Conservation (phyloP, 2,797 vertebrate species). For the Thripadectes ignobilis region DNA sequence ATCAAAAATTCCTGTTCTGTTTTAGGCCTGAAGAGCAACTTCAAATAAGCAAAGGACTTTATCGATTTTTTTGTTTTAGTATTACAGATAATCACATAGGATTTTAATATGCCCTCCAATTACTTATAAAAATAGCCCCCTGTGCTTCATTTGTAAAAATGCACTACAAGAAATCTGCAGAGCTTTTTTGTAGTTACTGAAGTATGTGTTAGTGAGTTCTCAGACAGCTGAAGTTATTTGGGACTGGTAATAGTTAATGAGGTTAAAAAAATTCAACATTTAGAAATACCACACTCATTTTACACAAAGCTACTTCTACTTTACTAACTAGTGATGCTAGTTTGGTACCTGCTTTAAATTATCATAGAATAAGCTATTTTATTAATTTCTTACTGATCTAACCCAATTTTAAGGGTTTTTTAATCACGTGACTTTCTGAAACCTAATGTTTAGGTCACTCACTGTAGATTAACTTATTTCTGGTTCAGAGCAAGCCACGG, state of each 20-base stretch:
- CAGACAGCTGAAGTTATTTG: neutral
- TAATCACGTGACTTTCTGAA: neutral
- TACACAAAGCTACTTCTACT: neutral
- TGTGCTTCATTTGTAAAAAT: neutral
- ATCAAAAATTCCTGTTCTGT: neutral
- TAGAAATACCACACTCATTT: neutral
- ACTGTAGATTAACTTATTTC: neutral
- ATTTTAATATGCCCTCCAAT: neutral
- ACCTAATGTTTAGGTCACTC: neutral
- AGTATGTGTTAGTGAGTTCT: neutral
- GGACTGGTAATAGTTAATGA: neutral
- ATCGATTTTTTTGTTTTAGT: neutral
- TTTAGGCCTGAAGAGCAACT: neutral
- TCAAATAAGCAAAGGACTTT: neutral
- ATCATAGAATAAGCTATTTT: neutral
- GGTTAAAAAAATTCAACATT: neutral
- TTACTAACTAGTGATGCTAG: neutral
- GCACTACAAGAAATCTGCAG: neutral
- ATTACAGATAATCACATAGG: neutral
- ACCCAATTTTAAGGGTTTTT: neutral
- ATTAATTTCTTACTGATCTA: neutral
- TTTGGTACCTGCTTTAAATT: neutral
- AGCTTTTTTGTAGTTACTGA: neutral
- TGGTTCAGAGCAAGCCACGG: neutral
- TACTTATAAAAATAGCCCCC: neutral